Conservation (phyloP, 2,797 vertebrate genomes). For the Synanceia verrucosa region DNA sequence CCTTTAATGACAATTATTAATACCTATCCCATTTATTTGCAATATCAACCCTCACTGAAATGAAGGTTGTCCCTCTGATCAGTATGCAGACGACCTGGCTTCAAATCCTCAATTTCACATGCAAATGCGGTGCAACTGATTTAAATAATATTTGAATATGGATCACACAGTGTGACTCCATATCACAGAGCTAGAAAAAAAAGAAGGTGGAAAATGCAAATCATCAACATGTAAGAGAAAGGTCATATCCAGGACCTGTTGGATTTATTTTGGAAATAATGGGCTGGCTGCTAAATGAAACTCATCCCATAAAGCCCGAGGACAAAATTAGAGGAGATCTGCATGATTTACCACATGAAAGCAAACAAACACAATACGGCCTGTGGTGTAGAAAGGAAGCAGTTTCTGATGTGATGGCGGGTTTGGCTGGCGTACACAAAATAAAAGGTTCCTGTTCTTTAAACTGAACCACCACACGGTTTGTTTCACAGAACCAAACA, state of each 20-base stretch:
- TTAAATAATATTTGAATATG: conserved; percentile 87
- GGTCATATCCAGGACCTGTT: conserved; percentile 73
- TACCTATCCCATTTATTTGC: conserved; percentile 70
- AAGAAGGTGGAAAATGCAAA: conserved; percentile 74
- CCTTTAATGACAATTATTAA: conserved; percentile 69
- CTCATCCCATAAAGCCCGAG: conserved; percentile 53
- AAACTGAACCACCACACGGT: no score
- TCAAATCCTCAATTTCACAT: conserved; percentile 85
- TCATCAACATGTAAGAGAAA: conserved; percentile 75
- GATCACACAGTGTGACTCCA: conserved; percentile 79
- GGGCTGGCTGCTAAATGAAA: conserved; percentile 65
- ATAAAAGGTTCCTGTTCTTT: not conserved
- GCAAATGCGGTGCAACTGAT: conserved; percentile 81
- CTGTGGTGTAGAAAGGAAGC: conserved; percentile 13
- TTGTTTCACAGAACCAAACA: no score
- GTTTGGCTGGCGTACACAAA: not conserved
- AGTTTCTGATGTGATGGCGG: conserved; percentile 9
- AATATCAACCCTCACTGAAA: conserved; percentile 70
- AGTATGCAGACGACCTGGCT: conserved; percentile 81
- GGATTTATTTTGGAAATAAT: conserved; percentile 74
- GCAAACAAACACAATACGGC: conserved; percentile 59
- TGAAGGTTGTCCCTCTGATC: conserved; percentile 78
- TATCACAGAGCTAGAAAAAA: conserved; percentile 68
- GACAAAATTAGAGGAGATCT: conserved; percentile 65
- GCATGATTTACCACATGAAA: conserved; percentile 64